phyloP scores from a whole-genome alignment of 1,140 invertebrate species.

The Forficula auricularia region DNA sequence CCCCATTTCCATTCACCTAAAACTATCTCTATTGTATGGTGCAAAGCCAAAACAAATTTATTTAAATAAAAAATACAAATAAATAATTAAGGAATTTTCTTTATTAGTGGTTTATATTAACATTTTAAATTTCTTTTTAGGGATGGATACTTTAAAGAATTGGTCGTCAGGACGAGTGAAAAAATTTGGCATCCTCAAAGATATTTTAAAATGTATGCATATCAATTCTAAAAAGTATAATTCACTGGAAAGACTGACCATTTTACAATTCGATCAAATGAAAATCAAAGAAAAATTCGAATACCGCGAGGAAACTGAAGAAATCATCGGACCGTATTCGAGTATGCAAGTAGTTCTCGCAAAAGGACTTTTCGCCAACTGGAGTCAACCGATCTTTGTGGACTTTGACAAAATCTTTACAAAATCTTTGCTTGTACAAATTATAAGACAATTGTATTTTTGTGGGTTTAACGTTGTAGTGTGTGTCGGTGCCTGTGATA shows the following conservation, averaged over 20 bases:
- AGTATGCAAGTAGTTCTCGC: slow-evolving; percentile 21
- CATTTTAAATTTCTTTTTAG: no score
- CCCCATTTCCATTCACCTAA: no score
- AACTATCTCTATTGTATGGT: no score
- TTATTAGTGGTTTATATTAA: no score
- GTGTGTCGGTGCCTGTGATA: background rate
- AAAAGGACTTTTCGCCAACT: slow-evolving; percentile 19
- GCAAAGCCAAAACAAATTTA: no score
- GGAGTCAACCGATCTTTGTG: slow-evolving; percentile 24
- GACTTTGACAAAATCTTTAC: slow-evolving; percentile 22
- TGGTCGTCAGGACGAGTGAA: no score
- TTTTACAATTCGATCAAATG: slow-evolving; percentile 21
- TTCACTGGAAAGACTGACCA: slow-evolving; percentile 3
- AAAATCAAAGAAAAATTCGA: slow-evolving; percentile 19
- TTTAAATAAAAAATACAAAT: no score
- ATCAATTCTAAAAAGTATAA: no score
- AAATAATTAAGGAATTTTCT: no score
- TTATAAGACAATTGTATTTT: slow-evolving; percentile 18
- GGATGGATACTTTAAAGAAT: no score
- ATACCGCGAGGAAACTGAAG: slow-evolving; percentile 20
- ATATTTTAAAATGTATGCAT: no score
- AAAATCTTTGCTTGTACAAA: slow-evolving; percentile 10
- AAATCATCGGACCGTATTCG: slow-evolving; percentile 22
- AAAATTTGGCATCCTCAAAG: no score
- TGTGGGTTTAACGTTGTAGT: slow-evolving; percentile 16